Evolutionary conservation across 2,113 vertebrate species (phyloP).

Genomic region (Xenotilapia flavipinnis): DNA sequence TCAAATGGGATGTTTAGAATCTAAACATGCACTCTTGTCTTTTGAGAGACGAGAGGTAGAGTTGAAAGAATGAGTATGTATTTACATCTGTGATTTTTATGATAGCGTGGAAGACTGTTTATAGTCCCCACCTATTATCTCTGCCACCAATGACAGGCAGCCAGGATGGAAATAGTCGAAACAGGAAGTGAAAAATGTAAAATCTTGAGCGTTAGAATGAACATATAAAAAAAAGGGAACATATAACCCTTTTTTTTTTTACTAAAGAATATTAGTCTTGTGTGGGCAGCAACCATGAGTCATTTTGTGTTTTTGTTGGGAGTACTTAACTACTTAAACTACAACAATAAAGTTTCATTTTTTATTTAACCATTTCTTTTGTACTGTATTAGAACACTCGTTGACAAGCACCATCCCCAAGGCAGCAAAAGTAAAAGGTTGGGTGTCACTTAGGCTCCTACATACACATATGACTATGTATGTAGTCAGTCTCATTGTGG

Average conservation of each 20-base stretch:
- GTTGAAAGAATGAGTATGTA: constrained; percentile 47
- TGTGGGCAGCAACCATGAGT: neutral
- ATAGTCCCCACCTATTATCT: constrained; percentile 37
- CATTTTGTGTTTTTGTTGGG: neutral
- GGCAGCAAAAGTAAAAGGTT: neutral
- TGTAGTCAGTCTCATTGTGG: neutral
- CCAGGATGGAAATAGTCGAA: constrained; percentile 30
- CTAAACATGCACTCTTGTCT: constrained; percentile 68
- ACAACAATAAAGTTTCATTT: neutral
- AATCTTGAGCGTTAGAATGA: neutral
- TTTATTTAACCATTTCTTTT: neutral
- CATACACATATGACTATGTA: neutral
- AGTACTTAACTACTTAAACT: neutral
- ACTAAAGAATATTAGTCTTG: neutral
- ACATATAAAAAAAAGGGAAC: neutral
- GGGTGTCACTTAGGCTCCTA: neutral
- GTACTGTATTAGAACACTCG: neutral
- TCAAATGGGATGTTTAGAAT: constrained; percentile 71
- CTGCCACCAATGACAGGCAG: constrained; percentile 32
- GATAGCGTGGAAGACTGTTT: constrained; percentile 47
- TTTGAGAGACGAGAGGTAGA: constrained; percentile 29
- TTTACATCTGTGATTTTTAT: constrained; percentile 62
- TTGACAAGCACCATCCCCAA: neutral
- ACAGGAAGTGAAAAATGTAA: constrained; percentile 32
- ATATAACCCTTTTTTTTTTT: neutral